A percentile compares a stretch with the other conserved stretches of the same genome.
Evolutionary conservation across 2,113 vertebrate genomes (phyloP).

Genomic region (Alosa alosa): DNA sequence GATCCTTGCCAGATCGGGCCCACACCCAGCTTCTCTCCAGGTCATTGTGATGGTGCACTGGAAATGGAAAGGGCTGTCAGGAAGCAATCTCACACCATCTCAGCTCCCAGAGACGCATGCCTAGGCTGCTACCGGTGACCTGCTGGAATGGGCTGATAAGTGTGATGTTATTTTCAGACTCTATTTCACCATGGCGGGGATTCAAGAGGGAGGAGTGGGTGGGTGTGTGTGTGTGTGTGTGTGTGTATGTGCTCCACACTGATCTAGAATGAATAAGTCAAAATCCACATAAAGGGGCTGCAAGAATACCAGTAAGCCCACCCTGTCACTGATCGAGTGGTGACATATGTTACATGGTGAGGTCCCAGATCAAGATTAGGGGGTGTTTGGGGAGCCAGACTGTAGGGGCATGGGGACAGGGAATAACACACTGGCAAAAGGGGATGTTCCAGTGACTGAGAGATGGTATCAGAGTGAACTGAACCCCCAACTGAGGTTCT

Average conservation of each 20-base stretch:
- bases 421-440: no score
- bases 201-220: neutral
- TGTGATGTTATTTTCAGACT: neutral
- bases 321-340: no score
- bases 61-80: neutral
- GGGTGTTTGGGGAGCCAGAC: neutral
- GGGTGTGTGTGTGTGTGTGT: neutral
- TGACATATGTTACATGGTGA: no score
- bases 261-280: no score
- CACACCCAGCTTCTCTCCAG: neutral
- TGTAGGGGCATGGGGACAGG: no score
- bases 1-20: neutral
- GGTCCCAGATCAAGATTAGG: no score
- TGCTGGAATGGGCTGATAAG: neutral
- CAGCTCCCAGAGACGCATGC: neutral
- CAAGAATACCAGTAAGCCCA: no score
- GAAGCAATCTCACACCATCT: neutral
- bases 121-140: neutral
- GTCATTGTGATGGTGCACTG: neutral
- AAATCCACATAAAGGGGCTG: no score
- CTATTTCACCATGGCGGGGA: neutral
- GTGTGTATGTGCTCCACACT: neutral
- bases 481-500: no score
- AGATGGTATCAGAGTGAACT: no score
- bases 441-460: no score